phyloP scores from a whole-genome alignment of 2,113 vertebrate genomes.

The Ahaetulla prasina region DNA sequence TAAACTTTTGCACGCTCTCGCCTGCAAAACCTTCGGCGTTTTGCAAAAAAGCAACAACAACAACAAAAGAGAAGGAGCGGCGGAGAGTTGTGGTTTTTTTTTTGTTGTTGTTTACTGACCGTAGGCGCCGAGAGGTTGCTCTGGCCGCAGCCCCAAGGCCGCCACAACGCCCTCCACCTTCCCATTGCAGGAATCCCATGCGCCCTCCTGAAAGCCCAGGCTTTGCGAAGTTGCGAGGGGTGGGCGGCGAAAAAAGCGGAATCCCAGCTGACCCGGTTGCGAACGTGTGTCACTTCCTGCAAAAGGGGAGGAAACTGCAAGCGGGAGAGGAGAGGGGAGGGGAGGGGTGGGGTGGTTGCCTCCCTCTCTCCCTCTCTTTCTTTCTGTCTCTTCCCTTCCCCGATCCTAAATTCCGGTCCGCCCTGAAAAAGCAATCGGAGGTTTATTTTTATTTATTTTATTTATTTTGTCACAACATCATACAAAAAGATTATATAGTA shows the following conservation, averaged over 20 bases:
- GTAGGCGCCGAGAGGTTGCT: too few species aligned
- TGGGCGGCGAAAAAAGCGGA: neutral
- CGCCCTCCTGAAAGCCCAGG: neutral
- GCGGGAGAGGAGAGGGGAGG: too few species aligned
- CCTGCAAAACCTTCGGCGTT: neutral
- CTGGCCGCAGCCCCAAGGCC: neutral
- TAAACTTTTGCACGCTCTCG: neutral
- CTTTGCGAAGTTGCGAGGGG: neutral
- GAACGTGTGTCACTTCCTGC: constrained; percentile 6
- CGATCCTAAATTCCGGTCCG: accelerated
- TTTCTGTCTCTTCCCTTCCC: neutral
- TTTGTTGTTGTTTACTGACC: neutral
- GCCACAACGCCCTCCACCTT: neutral
- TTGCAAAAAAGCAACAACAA: neutral
- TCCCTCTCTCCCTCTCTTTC: neutral
- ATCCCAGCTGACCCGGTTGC: constrained; percentile 13
- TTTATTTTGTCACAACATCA: too few species aligned
- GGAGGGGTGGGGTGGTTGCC: too few species aligned
- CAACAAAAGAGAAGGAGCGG: neutral
- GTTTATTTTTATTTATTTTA: too few species aligned
- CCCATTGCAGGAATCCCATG: constrained; percentile 9
- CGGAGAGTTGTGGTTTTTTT: accelerated
- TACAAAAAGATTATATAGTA: too few species aligned
- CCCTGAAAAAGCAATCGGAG: neutral
- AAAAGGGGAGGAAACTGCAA: neutral